These are phyloP conservation scores for Drosophila mayaguana DNA, from an alignment of 2,888 invertebrate species.

Conservation along the genomic window DNA sequence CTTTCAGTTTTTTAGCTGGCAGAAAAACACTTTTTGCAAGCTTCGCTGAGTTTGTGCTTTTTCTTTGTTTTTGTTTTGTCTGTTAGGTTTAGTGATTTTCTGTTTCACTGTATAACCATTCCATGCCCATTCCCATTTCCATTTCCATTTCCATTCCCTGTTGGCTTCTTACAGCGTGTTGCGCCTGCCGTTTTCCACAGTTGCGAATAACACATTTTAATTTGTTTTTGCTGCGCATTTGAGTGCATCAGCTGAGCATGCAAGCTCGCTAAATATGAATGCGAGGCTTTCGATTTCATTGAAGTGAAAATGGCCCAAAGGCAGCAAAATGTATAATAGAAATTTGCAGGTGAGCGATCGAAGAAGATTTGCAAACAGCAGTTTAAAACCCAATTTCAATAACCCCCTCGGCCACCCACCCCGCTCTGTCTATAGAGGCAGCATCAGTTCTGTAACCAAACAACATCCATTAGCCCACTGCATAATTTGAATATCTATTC, in stretches of 20 bases:
- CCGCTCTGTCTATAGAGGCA: not conserved
- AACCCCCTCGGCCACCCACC: not conserved
- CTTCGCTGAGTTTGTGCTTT: constrained; percentile 70
- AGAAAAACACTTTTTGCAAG: constrained; percentile 70
- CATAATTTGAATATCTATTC: not conserved
- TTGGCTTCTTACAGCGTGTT: constrained; percentile 35
- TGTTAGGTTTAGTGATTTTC: constrained; percentile 7
- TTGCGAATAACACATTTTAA: constrained; percentile 75
- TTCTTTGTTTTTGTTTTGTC: constrained; percentile 27
- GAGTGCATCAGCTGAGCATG: constrained; percentile 81
- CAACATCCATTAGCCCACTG: constrained; percentile 23
- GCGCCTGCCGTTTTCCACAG: constrained; percentile 41
- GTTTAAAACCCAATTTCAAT: not conserved
- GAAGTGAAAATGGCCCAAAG: constrained; percentile 43
- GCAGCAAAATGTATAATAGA: constrained; percentile 2
- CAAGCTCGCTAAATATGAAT: constrained; percentile 46
- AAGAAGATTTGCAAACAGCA: not conserved
- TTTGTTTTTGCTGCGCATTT: constrained; percentile 72
- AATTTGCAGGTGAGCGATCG: constrained; percentile 5
- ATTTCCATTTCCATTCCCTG: constrained; percentile 49
- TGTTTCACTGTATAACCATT: constrained; percentile 31
- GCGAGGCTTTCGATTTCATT: constrained; percentile 67
- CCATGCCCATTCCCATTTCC: constrained; percentile 42
- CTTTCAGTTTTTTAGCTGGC: constrained; percentile 47
- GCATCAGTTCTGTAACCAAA: constrained; percentile 11